Evolutionary conservation across 2,888 invertebrate genomes (phyloP).

Genomic region (Deilephila porcellus): DNA sequence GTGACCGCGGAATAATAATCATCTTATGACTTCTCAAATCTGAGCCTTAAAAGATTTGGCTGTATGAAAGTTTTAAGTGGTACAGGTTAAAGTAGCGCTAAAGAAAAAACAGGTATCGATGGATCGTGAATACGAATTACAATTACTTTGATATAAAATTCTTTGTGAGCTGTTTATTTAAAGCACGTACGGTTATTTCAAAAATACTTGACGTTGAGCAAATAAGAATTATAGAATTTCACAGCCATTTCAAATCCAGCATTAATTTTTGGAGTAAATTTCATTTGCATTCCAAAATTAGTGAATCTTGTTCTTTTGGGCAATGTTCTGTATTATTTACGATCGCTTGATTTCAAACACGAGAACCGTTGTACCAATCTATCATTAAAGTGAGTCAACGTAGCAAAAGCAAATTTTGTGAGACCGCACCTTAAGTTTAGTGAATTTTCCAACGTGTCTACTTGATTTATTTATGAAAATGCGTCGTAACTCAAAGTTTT

Average conservation of each 20-base stretch:
- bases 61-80: slow-evolving; percentile 22
- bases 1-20: slow-evolving; percentile 73
- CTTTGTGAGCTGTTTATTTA: slow-evolving; percentile 17
- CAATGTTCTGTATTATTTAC: no score
- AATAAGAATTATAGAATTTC: not conserved
- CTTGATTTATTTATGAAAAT: slow-evolving; percentile 30
- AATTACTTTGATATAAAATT: slow-evolving; percentile 11
- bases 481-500: slow-evolving; percentile 18
- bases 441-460: slow-evolving; percentile 21
- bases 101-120: slow-evolving; percentile 19
- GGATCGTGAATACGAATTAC: slow-evolving; percentile 1
- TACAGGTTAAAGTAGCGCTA: not conserved
- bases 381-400: no score
- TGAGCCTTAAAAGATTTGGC: slow-evolving; percentile 30
- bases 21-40: slow-evolving; percentile 32
- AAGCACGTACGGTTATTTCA: not conserved
- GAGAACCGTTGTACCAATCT: no score
- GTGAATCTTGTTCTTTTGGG: no score
- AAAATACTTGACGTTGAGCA: not conserved
- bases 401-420: not conserved
- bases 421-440: slow-evolving; percentile 31
- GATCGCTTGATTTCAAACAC: no score
- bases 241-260: no score
- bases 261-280: no score
- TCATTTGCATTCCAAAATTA: no score